Conservation (phyloP, 2,797 vertebrate species). For the Pseudochirops corinnae region DNA sequence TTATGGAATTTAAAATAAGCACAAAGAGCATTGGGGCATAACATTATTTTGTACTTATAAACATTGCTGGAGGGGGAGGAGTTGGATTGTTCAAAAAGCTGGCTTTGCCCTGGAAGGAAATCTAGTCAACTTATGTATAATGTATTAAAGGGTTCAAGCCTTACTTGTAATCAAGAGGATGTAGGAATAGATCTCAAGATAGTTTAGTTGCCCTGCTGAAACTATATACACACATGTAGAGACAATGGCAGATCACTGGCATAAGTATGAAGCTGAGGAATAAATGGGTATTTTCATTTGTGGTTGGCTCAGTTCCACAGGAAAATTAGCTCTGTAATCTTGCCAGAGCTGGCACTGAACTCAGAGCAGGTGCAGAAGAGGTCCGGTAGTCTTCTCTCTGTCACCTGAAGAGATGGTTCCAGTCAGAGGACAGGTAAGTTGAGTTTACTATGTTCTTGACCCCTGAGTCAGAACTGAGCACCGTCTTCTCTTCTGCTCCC, state of each 20-base stretch:
- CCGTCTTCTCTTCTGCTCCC: neutral
- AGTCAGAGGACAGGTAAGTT: neutral
- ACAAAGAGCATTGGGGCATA: neutral
- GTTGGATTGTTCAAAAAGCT: conserved; percentile 6
- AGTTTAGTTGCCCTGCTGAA: neutral
- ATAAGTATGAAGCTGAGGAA: neutral
- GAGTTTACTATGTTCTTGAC: neutral
- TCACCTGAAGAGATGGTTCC: neutral
- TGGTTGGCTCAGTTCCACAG: neutral
- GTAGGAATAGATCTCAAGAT: neutral
- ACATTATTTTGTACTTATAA: conserved; percentile 4
- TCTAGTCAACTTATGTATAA: neutral
- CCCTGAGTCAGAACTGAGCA: neutral
- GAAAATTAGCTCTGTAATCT: neutral
- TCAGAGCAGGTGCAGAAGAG: neutral
- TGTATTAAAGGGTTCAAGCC: neutral
- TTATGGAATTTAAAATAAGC: neutral
- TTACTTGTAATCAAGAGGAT: neutral
- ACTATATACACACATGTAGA: neutral
- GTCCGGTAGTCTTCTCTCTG: neutral
- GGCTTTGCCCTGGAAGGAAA: conserved; percentile 39
- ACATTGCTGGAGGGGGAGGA: neutral
- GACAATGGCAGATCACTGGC: neutral
- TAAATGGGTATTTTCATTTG: neutral
- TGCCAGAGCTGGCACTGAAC: neutral